phyloP scores from a whole-genome alignment of 2,888 invertebrate species.

The Drosophila bunnanda region DNA sequence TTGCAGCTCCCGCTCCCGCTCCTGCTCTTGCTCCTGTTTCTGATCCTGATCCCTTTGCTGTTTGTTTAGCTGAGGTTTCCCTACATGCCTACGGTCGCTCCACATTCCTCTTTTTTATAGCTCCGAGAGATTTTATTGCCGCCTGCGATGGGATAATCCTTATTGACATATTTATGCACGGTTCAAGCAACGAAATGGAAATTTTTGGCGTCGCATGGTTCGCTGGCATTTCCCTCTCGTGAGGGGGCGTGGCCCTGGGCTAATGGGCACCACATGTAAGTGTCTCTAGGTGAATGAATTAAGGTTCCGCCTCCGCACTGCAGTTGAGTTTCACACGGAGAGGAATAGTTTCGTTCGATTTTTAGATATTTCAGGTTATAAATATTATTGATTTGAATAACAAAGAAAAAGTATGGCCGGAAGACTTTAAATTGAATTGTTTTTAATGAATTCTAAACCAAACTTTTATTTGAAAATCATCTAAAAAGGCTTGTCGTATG shows the following conservation, averaged over 20 bases:
- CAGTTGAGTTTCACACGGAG: background rate
- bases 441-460: background rate
- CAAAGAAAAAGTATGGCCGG: background rate
- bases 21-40: constrained; percentile 43
- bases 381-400: background rate
- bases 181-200: constrained; percentile 66
- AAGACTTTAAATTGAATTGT: background rate
- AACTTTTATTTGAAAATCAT: background rate
- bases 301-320: constrained; percentile 14
- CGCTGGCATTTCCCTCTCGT: constrained; percentile 44
- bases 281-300: constrained; percentile 41
- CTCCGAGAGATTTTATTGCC: constrained; percentile 26
- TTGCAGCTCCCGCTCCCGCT: constrained; percentile 53
- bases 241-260: constrained; percentile 42
- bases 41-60: constrained; percentile 24
- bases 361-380: background rate
- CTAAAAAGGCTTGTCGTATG: background rate
- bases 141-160: constrained; percentile 52
- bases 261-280: constrained; percentile 54
- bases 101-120: constrained; percentile 27
- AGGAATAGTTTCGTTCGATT: background rate
- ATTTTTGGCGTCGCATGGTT: constrained; percentile 61
- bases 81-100: constrained; percentile 1
- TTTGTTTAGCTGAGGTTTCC: constrained; percentile 69
- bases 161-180: constrained; percentile 79